Percentiles rank a stretch among this genome's conserved stretches.
Conservation (phyloP, 2,888 invertebrate genomes). For the Rhingia campestris region DNA sequence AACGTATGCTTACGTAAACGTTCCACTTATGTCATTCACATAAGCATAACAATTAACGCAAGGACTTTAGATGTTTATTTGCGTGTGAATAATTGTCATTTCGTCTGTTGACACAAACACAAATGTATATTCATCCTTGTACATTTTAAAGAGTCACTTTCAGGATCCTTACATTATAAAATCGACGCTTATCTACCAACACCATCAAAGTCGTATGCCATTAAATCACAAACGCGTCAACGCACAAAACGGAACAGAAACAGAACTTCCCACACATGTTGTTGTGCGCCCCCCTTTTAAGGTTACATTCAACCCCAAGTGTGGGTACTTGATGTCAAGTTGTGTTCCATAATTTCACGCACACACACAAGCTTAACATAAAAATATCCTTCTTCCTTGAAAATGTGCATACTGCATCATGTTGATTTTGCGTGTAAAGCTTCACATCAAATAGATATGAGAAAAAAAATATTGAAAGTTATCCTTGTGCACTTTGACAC, state of each 20-base stretch:
- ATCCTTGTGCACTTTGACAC: constrained; percentile 62
- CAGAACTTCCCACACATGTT: constrained; percentile 1
- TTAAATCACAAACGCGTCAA: constrained; percentile 57
- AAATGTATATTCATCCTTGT: not conserved
- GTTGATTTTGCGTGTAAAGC: constrained; percentile 64
- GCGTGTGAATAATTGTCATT: too few relatives aligned
- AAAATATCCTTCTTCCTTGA: constrained; percentile 12
- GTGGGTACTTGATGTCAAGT: not conserved
- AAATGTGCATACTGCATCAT: constrained; percentile 49
- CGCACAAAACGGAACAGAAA: constrained; percentile 49
- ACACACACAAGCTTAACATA: not conserved
- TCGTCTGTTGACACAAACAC: too few relatives aligned
- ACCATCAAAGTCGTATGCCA: constrained; percentile 12
- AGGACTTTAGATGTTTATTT: too few relatives aligned
- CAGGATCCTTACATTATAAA: constrained; percentile 26
- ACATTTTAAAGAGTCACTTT: constrained; percentile 14
- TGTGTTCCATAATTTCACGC: not conserved
- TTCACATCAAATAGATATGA: constrained; percentile 37
- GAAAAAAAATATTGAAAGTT: constrained; percentile 64
- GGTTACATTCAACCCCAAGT: constrained; percentile 28
- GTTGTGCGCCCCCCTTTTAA: constrained; percentile 25
- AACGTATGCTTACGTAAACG: too few relatives aligned
- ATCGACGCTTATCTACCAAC: constrained; percentile 25
- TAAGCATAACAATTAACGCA: too few relatives aligned
- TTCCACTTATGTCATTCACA: too few relatives aligned